A percentile compares a stretch with the other conserved stretches of the same genome.
Evolutionary conservation across 1,140 invertebrate species (phyloP).

Genomic region (Druon quercuslanigerum): DNA sequence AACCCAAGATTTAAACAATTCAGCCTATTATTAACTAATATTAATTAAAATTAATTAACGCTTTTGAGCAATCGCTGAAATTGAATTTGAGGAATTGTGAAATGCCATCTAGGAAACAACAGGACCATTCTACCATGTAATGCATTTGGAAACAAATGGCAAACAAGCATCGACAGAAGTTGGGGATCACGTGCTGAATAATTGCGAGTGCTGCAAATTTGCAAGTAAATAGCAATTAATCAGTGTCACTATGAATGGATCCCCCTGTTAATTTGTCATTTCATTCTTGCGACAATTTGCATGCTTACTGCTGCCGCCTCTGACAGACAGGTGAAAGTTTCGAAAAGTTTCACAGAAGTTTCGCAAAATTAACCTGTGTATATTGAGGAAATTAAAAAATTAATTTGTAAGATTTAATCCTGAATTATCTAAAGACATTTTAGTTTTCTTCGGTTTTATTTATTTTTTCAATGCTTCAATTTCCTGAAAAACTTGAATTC

Average conservation of each 20-base stretch:
- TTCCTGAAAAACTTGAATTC: no score
- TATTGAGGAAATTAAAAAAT: no score
- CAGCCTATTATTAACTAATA: no score
- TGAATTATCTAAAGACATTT: no score
- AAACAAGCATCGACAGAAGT: slow-evolving; percentile 56
- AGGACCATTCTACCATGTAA: slow-evolving; percentile 49
- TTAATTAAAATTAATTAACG: background rate
- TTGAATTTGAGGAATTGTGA: slow-evolving; percentile 37
- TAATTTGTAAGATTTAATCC: no score
- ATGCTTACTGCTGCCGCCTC: slow-evolving; percentile 55
- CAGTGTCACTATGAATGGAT: slow-evolving; percentile 69
- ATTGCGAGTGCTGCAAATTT: slow-evolving; percentile 68
- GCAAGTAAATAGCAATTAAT: slow-evolving; percentile 74
- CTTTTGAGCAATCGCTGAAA: background rate
- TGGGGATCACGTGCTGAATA: slow-evolving; percentile 56
- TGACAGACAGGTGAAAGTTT: slow-evolving; percentile 43
- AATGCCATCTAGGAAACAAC: slow-evolving; percentile 49
- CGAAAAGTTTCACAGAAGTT: slow-evolving; percentile 18
- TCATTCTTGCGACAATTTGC: slow-evolving; percentile 65
- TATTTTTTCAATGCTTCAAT: no score
- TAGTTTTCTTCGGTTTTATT: no score
- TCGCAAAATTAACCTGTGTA: no score
- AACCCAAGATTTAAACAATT: no score
- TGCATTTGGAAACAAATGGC: slow-evolving; percentile 61
- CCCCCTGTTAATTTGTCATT: slow-evolving; percentile 68